Conservation (phyloP, 2,888 invertebrate genomes). For the Troides aeacus region DNA sequence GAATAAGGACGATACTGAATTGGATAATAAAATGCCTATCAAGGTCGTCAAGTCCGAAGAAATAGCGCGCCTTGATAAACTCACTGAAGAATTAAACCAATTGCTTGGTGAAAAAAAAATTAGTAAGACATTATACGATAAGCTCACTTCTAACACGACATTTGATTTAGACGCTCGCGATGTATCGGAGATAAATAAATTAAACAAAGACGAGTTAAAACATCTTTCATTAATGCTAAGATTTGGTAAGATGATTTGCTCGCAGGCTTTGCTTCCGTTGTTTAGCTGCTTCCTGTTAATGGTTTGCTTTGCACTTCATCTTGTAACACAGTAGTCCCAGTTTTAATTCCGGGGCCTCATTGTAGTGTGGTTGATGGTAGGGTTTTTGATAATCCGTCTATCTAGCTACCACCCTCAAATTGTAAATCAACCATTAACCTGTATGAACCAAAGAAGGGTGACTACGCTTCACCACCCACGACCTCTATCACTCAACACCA, state of each 20-base stretch:
- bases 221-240: constrained; percentile 60
- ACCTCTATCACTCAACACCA: too few relatives aligned
- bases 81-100: constrained; percentile 54
- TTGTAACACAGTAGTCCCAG: too few relatives aligned
- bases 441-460: too few relatives aligned
- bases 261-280: constrained; percentile 9
- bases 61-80: constrained; percentile 42
- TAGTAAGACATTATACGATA: constrained; percentile 60
- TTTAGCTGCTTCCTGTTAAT: not conserved
- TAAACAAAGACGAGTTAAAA: constrained; percentile 58
- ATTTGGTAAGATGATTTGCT: constrained; percentile 54
- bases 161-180: constrained; percentile 71
- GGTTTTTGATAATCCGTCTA: too few relatives aligned
- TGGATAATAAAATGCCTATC: constrained; percentile 46
- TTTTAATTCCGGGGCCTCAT: too few relatives aligned
- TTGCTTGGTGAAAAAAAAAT: constrained; percentile 66
- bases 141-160: constrained; percentile 65
- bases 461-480: too few relatives aligned
- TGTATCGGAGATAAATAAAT: constrained; percentile 71
- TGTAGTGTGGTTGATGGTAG: too few relatives aligned
- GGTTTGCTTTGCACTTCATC: too few relatives aligned
- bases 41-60: constrained; percentile 35
- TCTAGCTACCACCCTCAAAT: too few relatives aligned
- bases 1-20: constrained; percentile 44
- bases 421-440: too few relatives aligned